A percentile compares a stretch with the other conserved stretches of the same genome.
Evolutionary conservation across 2,888 invertebrate species (phyloP).

Genomic region (Steinernema carpocapsae): DNA sequence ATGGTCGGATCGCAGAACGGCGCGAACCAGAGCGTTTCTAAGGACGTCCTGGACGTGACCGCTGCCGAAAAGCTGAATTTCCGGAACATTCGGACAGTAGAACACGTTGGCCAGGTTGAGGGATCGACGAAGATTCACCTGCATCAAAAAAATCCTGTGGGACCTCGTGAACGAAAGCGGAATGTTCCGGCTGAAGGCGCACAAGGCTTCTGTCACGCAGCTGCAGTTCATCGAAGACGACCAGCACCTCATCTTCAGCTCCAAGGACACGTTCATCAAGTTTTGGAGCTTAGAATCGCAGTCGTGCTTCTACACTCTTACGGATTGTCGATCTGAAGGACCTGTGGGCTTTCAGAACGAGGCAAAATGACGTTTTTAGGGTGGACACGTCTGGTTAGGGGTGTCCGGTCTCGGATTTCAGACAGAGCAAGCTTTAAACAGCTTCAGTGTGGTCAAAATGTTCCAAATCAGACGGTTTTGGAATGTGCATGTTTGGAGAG

Average conservation of each 20-base stretch:
- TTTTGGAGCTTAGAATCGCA: constrained; percentile 96
- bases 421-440: no score
- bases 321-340: constrained; percentile 77
- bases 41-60: constrained; percentile 83
- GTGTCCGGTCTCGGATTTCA: no score
- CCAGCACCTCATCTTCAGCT: constrained; percentile 72
- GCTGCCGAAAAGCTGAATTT: constrained; percentile 90
- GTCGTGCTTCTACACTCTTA: constrained; percentile 91
- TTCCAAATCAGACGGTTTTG: no score
- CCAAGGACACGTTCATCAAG: constrained; percentile 91
- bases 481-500: no score
- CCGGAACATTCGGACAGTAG: constrained; percentile 88
- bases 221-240: constrained; percentile 69
- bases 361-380: no score
- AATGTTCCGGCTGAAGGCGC: constrained; percentile 85
- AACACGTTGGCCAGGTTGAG: constrained; percentile 75
- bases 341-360: no score
- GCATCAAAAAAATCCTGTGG: constrained; percentile 90
- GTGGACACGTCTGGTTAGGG: no score
- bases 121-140: constrained; percentile 75
- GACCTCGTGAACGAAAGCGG: constrained; percentile 91
- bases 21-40: constrained; percentile 81
- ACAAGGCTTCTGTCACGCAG: constrained; percentile 87
- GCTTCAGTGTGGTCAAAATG: no score
- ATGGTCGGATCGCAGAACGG: constrained; percentile 79